These are phyloP conservation scores for Chrysemys picta DNA, from an alignment of 2,113 vertebrate species.

Conservation along the genomic window DNA sequence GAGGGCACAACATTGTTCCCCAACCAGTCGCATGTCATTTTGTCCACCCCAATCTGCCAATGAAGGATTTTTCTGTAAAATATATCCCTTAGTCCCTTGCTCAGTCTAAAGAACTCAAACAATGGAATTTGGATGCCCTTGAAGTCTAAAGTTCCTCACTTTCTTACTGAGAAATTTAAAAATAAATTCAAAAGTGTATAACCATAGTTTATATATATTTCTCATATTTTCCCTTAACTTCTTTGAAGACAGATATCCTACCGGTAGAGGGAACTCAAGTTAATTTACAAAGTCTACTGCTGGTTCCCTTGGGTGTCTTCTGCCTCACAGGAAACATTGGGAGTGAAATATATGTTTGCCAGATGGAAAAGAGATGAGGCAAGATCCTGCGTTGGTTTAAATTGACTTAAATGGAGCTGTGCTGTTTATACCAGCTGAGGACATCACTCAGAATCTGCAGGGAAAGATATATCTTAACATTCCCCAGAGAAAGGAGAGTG, in stretches of 20 bases:
- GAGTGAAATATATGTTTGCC: not conserved
- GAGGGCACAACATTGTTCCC: not conserved
- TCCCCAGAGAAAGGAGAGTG: not conserved
- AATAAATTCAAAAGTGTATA: not conserved
- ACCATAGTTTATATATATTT: not conserved
- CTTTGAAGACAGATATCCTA: not conserved
- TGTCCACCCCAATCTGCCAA: not conserved
- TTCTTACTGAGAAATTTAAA: not conserved
- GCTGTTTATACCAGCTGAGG: not conserved
- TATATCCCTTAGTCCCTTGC: not conserved
- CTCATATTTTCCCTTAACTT: not conserved
- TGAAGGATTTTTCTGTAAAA: not conserved
- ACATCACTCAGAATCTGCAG: conserved; percentile 2
- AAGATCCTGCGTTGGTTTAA: not conserved
- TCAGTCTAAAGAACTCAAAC: not conserved
- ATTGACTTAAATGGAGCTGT: conserved; percentile 1
- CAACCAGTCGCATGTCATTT: not conserved
- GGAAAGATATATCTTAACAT: conserved; percentile 5
- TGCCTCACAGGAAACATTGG: not conserved
- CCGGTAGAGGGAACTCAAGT: not conserved
- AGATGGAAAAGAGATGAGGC: not conserved
- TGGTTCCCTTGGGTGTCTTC: not conserved
- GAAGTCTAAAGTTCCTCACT: not conserved
- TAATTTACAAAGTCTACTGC: not conserved
- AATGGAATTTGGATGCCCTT: not conserved